Base-by-base conservation (phyloP, 2,797 vertebrate genomes). In the Liasis olivaceus region DNA sequence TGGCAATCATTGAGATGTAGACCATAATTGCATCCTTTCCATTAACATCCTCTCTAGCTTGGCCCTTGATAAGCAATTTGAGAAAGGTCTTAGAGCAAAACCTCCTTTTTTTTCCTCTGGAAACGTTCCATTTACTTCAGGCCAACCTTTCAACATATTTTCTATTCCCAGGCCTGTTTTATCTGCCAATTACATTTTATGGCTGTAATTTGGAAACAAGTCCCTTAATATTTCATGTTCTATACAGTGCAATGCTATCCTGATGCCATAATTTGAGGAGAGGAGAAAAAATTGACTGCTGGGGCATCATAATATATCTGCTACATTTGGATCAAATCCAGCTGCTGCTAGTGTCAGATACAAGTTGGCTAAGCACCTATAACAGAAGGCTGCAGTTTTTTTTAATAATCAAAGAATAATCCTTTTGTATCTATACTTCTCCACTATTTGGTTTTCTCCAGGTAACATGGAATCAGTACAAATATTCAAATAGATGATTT, bases 101-200 rank as follows among this genome's bases (percentile, higher is more conserved):
- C 12, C 51, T n/a, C 59, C 0, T 0, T 22, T 86, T 89, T 85
- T 22, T 5, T 5, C 58, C 92, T 66, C 90, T 0, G 0, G 5
- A 88, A 86, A 8, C 86, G 89, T 91, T 63, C 26, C 87, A 36
- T 77, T 54, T 28, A n/a, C 85, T 92, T 92, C 87, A 81, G 15
- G 69, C 58, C 86, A 87, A 59, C 64, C 0, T 81, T 91, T 31
- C 5, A 54, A 42, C 22, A 0, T 0, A 24, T 54, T 90, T n/a
- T 91, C 72, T 69, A 77, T 90, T 91, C 81, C 88, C 42, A 15
- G 56, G 22, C 60, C 92, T 87, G 1, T 14, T 28, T 92, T 89
- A 90, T 85, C 88, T 93, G 85, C 85, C 94, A 89, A 20, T 92
- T 69, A 87, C 91, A 87, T 31, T 93, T 94, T 94, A 93, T 72